Percentiles rank a stretch among this genome's conserved stretches.
Evolutionary conservation across 2,113 vertebrate genomes (phyloP).

Genomic region (Nibea coibor): DNA sequence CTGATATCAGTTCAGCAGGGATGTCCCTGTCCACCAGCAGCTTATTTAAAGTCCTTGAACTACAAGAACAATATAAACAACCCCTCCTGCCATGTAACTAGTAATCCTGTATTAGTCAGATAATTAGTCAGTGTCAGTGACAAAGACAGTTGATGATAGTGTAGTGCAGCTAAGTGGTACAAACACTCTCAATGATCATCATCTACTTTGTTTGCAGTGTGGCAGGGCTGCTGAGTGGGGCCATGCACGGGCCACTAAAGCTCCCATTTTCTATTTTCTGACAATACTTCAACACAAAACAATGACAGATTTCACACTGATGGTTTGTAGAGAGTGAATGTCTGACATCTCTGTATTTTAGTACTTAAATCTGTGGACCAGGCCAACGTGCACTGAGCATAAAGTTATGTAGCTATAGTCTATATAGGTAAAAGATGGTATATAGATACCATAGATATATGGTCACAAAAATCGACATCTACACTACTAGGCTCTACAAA

Average conservation of each 20-base stretch:
- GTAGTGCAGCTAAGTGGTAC: constrained; percentile 17
- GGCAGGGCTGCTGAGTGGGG: constrained; percentile 1
- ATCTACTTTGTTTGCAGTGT: constrained; percentile 11
- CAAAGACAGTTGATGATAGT: constrained; percentile 24
- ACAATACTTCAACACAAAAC: constrained; percentile 7
- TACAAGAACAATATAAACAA: constrained; percentile 21
- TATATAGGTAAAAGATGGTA: too few relatives aligned
- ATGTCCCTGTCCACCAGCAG: constrained; percentile 4
- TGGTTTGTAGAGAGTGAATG: not conserved
- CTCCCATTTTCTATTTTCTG: not conserved
- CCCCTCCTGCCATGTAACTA: constrained; percentile 16
- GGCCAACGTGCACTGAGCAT: too few relatives aligned
- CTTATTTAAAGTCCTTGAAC: constrained; percentile 24
- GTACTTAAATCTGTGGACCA: not conserved
- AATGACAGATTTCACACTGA: not conserved
- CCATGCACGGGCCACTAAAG: not conserved
- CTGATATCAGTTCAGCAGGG: not conserved
- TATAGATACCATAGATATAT: too few relatives aligned
- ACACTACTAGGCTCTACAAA: too few relatives aligned
- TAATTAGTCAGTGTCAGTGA: constrained; percentile 36
- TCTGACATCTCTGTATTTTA: not conserved
- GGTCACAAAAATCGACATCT: not conserved
- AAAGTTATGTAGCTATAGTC: not conserved
- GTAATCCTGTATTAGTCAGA: constrained; percentile 30
- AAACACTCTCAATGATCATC: constrained; percentile 16